These are phyloP conservation scores for Euplexia lucipara DNA, from an alignment of 2,888 invertebrate species.

Conservation along the genomic window DNA sequence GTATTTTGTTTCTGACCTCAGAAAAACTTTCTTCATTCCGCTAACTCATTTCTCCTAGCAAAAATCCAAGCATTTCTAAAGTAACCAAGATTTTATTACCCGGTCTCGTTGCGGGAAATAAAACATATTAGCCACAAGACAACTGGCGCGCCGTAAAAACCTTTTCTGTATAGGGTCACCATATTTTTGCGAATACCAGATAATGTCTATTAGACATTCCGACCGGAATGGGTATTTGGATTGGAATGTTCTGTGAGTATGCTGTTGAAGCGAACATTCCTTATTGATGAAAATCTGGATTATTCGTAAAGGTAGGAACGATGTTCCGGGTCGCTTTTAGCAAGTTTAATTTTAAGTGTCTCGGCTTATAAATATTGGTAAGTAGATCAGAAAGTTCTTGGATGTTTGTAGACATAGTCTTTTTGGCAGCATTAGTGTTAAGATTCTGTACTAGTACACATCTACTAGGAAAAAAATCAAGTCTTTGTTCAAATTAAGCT, in stretches of 20 bases:
- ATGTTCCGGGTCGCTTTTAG: background rate
- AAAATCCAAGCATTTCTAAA: slow-evolving; percentile 62
- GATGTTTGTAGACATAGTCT: too few relatives aligned
- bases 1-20: slow-evolving; percentile 15
- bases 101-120: slow-evolving; percentile 58
- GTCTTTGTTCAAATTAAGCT: too few relatives aligned
- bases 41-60: slow-evolving; percentile 36
- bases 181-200: slow-evolving; percentile 28
- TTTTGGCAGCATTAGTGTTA: background rate
- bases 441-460: too few relatives aligned
- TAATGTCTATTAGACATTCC: slow-evolving; percentile 23
- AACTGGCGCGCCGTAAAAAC: slow-evolving; percentile 62
- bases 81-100: slow-evolving; percentile 65
- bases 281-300: slow-evolving; percentile 13
- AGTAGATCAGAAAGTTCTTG: background rate
- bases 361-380: background rate
- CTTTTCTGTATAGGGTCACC: slow-evolving; percentile 53
- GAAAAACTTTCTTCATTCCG: slow-evolving; percentile 31
- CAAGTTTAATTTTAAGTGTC: background rate
- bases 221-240: slow-evolving; percentile 10
- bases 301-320: background rate
- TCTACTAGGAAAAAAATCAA: too few relatives aligned
- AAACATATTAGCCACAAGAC: slow-evolving; percentile 65
- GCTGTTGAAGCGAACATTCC: slow-evolving; percentile 10
- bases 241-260: slow-evolving; percentile 12